Evolutionary conservation across 2,888 invertebrate species (phyloP), one percentile per base, ranked within the genome.

Genomic region (Acleris laterana): DNA sequence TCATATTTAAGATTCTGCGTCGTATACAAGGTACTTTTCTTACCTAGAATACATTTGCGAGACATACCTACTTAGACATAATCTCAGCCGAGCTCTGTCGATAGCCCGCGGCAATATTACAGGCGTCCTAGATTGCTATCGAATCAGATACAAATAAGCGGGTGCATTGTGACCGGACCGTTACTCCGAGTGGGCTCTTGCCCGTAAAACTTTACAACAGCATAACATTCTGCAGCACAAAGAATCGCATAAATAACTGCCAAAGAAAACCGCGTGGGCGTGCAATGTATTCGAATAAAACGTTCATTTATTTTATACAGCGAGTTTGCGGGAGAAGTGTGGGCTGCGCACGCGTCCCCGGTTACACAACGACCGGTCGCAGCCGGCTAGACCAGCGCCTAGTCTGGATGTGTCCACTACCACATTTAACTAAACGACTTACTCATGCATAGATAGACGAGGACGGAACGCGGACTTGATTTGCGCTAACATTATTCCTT

Each of bases 311-410:
- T 52, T 62, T 51, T 66, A 66, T 52, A 51, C 32, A 59, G 52
- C 59, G 52, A 20, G 61, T 32, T 58, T 32, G 58, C 61, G 52
- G 61, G 66, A 62, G 57, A 62, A 69, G 65, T 62, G 66, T 57
- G 69, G 63, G 60, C 67, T 32, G 61, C 62, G 68, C 72, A 70
- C 70, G 72, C 61, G 62, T 63, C 59, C 63, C 68, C 68, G 62
- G 55, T 72, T 72, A 71, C 72, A 69, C 72, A 71, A 72, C 71
- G 66, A 72, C 70, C 72, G 72, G 72, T 72, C 68, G 65, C 19
- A 57, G 58, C 62, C 63, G 63, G 67, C 66, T 66, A 64, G 61
- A 62, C 63, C 61, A 65, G 70, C 63, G 49, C 62, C 69, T 66
- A 62, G 66, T 66, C 66, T 70, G 63, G 69, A 70, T 70, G 48